A percentile compares a stretch with the other conserved stretches of the same genome.
Evolutionary conservation across 2,888 invertebrate species (phyloP).

Genomic region (Plagodis pulveraria): DNA sequence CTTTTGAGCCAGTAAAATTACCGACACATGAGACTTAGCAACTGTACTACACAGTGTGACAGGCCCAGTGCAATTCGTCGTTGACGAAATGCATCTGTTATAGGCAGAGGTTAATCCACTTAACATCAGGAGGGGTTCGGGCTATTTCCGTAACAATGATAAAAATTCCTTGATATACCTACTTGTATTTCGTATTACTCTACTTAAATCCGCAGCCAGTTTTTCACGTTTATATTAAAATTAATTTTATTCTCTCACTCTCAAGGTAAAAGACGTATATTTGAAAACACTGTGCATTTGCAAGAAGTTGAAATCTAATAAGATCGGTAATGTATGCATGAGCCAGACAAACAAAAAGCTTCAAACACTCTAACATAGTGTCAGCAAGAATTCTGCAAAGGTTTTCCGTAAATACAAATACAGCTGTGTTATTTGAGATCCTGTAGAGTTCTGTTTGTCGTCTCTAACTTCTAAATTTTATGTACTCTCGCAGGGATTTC

Average conservation of each 20-base stretch:
- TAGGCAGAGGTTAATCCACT: too few relatives aligned
- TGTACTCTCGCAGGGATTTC: constrained; percentile 16
- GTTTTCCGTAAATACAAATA: constrained; percentile 17
- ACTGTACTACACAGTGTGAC: too few relatives aligned
- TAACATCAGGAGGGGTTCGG: too few relatives aligned
- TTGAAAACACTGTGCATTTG: constrained; percentile 10
- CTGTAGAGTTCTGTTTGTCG: constrained; percentile 27
- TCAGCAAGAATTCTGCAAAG: constrained; percentile 27
- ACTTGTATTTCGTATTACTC: too few relatives aligned
- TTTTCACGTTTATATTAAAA: constrained; percentile 50
- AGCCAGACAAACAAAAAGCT: constrained; percentile 33
- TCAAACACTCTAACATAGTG: constrained; percentile 19
- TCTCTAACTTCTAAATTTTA: constrained; percentile 28
- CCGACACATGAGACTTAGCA: too few relatives aligned
- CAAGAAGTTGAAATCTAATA: constrained; percentile 40
- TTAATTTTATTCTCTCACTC: constrained; percentile 42
- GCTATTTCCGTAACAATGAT: too few relatives aligned
- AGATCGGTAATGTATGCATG: constrained; percentile 31
- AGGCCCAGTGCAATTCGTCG: too few relatives aligned
- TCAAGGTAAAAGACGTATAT: constrained; percentile 29
- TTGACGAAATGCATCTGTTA: too few relatives aligned
- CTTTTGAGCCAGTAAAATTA: too few relatives aligned
- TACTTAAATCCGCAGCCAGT: constrained; percentile 29
- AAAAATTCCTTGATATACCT: too few relatives aligned
- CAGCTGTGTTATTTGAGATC: constrained; percentile 29